Percentiles rank a stretch among this genome's conserved stretches.
phyloP scores from a whole-genome alignment of 1,140 invertebrate species.

The Heliconius himera region DNA sequence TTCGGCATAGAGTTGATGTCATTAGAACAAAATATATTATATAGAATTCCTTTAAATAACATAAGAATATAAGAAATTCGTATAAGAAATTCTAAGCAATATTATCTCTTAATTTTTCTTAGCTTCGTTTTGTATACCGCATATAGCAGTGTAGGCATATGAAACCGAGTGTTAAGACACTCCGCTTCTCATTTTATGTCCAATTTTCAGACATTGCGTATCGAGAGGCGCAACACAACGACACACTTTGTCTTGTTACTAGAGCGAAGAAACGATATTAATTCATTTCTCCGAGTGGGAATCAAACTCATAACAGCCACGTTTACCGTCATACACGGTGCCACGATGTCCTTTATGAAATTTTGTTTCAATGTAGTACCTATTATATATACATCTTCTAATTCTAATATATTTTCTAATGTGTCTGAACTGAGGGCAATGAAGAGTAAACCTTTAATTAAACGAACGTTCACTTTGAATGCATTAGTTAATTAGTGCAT shows the following conservation, averaged over 20 bases:
- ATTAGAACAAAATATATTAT: no score
- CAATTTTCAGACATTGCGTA: no score
- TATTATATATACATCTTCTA: neutral
- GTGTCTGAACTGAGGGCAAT: constrained; percentile 1
- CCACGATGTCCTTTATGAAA: no score
- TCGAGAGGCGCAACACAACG: no score
- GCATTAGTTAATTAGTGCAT: constrained; percentile 11
- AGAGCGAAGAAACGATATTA: no score
- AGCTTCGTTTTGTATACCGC: neutral
- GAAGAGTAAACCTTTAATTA: constrained; percentile 13
- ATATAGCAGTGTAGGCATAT: neutral
- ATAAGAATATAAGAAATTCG: no score
- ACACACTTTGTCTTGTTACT: neutral
- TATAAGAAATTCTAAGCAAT: no score
- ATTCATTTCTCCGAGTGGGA: no score
- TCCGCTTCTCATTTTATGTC: neutral
- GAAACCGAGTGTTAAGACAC: neutral
- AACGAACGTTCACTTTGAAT: constrained; percentile 14
- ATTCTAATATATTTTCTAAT: neutral
- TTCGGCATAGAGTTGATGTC: no score
- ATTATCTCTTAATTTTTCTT: neutral
- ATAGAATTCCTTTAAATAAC: no score
- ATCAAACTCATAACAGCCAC: no score
- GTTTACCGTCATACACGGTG: no score
- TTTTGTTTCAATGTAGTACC: neutral